Evolutionary conservation across 2,888 invertebrate genomes (phyloP).

Genomic region (Mystacides longicornis): DNA sequence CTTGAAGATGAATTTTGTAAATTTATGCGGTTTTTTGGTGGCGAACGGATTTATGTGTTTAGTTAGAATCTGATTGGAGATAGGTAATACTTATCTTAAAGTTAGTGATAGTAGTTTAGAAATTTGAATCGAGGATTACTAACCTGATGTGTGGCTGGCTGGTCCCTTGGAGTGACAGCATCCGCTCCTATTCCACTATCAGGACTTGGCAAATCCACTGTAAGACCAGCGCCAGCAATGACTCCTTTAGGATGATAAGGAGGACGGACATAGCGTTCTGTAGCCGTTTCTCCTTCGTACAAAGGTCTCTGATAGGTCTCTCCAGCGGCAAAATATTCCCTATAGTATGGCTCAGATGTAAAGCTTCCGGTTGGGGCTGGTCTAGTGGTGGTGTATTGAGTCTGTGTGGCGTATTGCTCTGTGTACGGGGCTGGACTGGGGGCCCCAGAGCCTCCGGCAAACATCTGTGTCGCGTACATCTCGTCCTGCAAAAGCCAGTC

Average conservation of each 20-base stretch:
- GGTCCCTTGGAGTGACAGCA: constrained; percentile 85
- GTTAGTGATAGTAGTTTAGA: background rate
- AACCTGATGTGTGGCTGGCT: constrained; percentile 85
- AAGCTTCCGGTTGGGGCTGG: constrained; percentile 51
- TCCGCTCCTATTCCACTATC: constrained; percentile 95
- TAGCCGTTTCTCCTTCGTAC: constrained; percentile 52
- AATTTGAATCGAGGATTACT: constrained; percentile 34
- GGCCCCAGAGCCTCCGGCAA: constrained; percentile 51
- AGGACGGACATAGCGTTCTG: constrained; percentile 61
- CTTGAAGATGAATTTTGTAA: no score
- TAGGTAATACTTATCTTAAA: background rate
- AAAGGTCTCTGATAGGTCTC: constrained; percentile 49
- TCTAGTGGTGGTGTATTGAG: constrained; percentile 46
- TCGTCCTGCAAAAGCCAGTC: constrained; percentile 54
- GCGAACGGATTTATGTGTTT: no score
- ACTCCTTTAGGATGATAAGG: constrained; percentile 67
- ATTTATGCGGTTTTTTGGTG: no score
- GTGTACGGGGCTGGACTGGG: constrained; percentile 57
- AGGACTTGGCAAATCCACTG: constrained; percentile 90
- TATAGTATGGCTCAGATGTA: constrained; percentile 59
- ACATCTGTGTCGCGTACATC: constrained; percentile 62
- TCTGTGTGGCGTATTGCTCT: constrained; percentile 39
- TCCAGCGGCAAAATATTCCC: constrained; percentile 65
- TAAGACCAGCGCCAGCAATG: constrained; percentile 72
- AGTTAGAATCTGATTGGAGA: no score